Conservation (phyloP, 2,113 vertebrate species). For the Ammodytes dubius region DNA sequence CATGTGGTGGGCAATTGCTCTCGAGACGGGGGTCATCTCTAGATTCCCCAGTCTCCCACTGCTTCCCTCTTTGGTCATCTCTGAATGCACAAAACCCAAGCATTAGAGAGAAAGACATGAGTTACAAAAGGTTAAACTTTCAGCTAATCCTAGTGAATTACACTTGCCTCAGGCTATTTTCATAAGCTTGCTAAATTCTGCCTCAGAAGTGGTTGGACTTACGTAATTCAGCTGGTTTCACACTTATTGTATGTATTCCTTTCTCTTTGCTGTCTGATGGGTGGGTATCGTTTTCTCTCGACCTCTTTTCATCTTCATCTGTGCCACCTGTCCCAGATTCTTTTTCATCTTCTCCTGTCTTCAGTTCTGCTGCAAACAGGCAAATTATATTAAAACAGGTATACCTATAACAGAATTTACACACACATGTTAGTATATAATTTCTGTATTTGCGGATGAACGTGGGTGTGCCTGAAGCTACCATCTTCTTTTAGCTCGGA, state of each 20-base stretch:
- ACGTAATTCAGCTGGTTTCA: conserved; percentile 51
- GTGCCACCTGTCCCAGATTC: conserved; percentile 50
- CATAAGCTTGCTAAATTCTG: background rate
- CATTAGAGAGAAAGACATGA: background rate
- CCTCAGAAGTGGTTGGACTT: conserved; percentile 17
- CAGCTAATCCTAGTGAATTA: background rate
- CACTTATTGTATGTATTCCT: conserved; percentile 26
- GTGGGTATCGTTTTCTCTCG: conserved; percentile 18
- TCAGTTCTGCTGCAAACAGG: conserved; percentile 49
- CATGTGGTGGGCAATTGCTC: conserved; percentile 83
- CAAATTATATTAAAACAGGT: conserved; percentile 21
- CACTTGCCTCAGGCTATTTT: background rate
- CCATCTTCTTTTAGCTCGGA: conserved; percentile 71
- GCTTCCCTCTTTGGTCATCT: conserved; percentile 58
- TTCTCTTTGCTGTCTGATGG: conserved; percentile 68
- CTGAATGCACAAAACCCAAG: conserved; percentile 22
- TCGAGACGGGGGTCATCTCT: conserved; percentile 81
- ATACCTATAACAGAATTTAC: background rate
- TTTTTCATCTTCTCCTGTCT: conserved; percentile 7
- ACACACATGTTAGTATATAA: background rate
- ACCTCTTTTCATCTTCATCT: conserved; percentile 53
- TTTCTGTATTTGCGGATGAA: background rate
- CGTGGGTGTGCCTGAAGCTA: conserved; percentile 19
- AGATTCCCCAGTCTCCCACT: conserved; percentile 74
- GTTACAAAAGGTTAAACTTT: background rate